Evolutionary conservation across 1,140 invertebrate species (phyloP).

Genomic region (Microplitis demolitor): DNA sequence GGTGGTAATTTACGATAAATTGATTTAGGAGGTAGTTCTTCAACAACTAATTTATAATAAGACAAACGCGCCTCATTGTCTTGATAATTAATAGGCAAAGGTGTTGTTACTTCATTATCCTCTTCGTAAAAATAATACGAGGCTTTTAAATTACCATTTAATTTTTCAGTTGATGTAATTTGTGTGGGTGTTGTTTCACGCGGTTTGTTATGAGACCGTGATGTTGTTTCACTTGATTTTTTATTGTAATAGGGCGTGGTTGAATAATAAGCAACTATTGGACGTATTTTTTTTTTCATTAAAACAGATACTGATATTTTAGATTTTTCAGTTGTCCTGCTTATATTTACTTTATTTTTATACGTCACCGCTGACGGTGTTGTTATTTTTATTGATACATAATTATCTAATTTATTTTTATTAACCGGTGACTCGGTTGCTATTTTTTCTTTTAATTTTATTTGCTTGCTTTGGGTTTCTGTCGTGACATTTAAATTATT

Average conservation of each 20-base stretch:
- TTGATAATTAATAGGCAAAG: conserved; percentile 39
- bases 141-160: conserved; percentile 36
- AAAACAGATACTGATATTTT: conserved; percentile 36
- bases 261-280: conserved; percentile 66
- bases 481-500: conserved; percentile 48
- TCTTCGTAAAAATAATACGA: conserved; percentile 60
- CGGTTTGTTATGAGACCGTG: conserved; percentile 56
- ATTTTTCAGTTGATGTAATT: conserved; percentile 33
- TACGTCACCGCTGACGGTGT: not conserved
- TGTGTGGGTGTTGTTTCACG: conserved; percentile 51
- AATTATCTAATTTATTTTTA: too few relatives aligned
- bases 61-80: conserved; percentile 34
- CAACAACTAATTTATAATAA: conserved; percentile 43
- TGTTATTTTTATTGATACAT: too few relatives aligned
- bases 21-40: too few relatives aligned
- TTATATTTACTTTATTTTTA: too few relatives aligned
- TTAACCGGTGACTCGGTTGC: not conserved
- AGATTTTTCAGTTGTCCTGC: conserved; percentile 35
- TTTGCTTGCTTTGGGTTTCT: conserved; percentile 54
- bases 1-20: too few relatives aligned
- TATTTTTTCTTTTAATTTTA: conserved; percentile 14
- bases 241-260: conserved; percentile 43
- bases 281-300: conserved; percentile 61
- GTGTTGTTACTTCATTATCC: conserved; percentile 48
- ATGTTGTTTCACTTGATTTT: conserved; percentile 47